Base-by-base conservation (phyloP, 2,888 invertebrate species). In the Pharmacophagus antenor region DNA sequence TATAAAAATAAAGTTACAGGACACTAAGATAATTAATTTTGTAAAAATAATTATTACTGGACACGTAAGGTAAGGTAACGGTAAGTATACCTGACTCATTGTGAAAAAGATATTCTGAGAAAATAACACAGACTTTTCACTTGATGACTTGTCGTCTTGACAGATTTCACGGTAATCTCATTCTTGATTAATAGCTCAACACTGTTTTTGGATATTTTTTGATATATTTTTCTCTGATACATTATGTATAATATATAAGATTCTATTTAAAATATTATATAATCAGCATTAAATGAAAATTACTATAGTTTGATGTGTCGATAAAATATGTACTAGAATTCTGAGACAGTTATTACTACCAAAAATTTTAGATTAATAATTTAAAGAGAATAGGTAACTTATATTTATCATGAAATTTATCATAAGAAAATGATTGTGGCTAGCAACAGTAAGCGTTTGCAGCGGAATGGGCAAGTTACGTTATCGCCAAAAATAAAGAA, bases 141-240 rank as follows among this genome's bases (percentile, higher is more conserved):
- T 72, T 76, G 77, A 77, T 71, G 72, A 73, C 74, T 77, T 73
- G 71, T 73, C 74, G 68, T 67, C 71, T 67, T 74, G 81, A 77
- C 81, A 77, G 77, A 77, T 76, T 77, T 71, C 70, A 65, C 68
- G 75, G 77, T 80, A 80, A 81, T 81, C 77, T 76, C 72, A 74
- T 77, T 79, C 77, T 75, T 78, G 78, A 79, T 74, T 76, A 77
- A 79, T 78, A 68, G 68, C 70, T 68, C 42, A 17, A 31, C 49
- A 44, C 49, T 54, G 53, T 27, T 48, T 58, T 67, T 56, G 63
- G 53, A 61, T 47, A 49, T 58, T 37, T 54, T 56, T 55, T 56
- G 56, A 63, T 60, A 58, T 48, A 31, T 54, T 54, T 21, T n/a
- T 27, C 44, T 42, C 12, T 37, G 25, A 27, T 54, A 48, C 18